These are phyloP conservation scores for Henicopernis longicauda DNA, from an alignment of 2,113 vertebrate species.

Conservation along the genomic window DNA sequence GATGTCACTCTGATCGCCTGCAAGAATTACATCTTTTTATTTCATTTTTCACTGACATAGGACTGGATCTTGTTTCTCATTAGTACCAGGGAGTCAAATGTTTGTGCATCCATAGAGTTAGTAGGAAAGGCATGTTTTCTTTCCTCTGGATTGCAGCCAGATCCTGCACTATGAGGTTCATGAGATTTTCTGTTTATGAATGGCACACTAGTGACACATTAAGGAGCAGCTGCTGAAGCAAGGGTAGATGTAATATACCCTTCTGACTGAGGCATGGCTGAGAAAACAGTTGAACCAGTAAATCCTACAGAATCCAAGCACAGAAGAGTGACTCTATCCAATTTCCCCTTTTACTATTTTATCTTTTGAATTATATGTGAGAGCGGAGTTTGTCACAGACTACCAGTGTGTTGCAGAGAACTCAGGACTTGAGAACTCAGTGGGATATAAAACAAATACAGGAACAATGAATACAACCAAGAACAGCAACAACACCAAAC, in stretches of 20 bases:
- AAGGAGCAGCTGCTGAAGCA: slow-evolving; percentile 26
- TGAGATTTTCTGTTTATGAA: slow-evolving; percentile 33
- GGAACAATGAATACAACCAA: background rate
- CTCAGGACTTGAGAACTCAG: background rate
- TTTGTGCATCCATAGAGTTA: background rate
- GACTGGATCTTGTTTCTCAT: background rate
- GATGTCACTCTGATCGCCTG: background rate
- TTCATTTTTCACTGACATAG: background rate
- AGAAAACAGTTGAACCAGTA: slow-evolving; percentile 22
- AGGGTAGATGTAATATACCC: slow-evolving; percentile 24
- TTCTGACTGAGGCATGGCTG: slow-evolving; percentile 1
- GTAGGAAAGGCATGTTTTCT: background rate
- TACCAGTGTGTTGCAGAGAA: background rate
- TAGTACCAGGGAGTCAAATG: background rate
- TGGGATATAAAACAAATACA: background rate
- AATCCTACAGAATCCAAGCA: slow-evolving; percentile 31
- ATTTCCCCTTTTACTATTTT: slow-evolving; percentile 35
- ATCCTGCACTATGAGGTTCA: background rate
- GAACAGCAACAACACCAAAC: background rate
- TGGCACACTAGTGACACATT: background rate
- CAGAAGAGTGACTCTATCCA: background rate
- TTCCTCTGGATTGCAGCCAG: background rate
- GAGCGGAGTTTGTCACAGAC: background rate
- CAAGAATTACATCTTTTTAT: background rate
- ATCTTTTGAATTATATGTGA: slow-evolving; percentile 27